Evolutionary conservation across 2,113 vertebrate species (phyloP).

Genomic region (Ivindomyrus marchei): DNA sequence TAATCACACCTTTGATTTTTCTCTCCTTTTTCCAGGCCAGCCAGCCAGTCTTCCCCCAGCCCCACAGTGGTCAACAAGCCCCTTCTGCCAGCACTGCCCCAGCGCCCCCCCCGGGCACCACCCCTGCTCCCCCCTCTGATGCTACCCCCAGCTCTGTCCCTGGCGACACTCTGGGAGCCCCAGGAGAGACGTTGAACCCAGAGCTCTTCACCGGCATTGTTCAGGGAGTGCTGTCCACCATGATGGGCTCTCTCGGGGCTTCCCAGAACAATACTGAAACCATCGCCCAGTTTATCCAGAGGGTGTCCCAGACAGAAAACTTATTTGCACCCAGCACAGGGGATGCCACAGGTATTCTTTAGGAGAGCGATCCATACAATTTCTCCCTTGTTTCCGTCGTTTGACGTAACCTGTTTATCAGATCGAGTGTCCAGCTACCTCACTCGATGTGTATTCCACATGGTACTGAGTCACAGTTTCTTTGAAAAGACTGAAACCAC

Average conservation of each 20-base stretch:
- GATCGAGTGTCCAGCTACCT: background rate
- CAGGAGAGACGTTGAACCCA: constrained; percentile 63
- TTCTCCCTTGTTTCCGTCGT: background rate
- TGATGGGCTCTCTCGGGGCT: constrained; percentile 79
- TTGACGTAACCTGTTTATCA: background rate
- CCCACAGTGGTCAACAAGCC: constrained; percentile 31
- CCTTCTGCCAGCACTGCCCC: constrained; percentile 36
- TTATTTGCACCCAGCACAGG: constrained; percentile 75
- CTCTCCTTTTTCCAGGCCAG: constrained; percentile 40
- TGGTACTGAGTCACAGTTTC: background rate
- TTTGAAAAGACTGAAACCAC: background rate
- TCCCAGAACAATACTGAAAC: constrained; percentile 78
- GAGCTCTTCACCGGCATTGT: constrained; percentile 85
- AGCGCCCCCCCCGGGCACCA: constrained; percentile 33
- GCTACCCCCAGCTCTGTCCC: constrained; percentile 27
- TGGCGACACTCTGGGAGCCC: constrained; percentile 27
- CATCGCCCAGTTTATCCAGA: constrained; percentile 85
- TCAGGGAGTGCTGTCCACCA: constrained; percentile 77
- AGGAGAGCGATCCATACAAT: background rate
- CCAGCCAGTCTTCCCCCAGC: constrained; percentile 53
- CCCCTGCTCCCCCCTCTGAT: constrained; percentile 23
- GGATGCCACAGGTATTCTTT: constrained; percentile 63
- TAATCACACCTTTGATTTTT: background rate
- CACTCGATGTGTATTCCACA: background rate
- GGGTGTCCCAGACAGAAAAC: constrained; percentile 79